Conservation (phyloP, 2,888 invertebrate genomes). For the Phoenoteleia sp. region DNA sequence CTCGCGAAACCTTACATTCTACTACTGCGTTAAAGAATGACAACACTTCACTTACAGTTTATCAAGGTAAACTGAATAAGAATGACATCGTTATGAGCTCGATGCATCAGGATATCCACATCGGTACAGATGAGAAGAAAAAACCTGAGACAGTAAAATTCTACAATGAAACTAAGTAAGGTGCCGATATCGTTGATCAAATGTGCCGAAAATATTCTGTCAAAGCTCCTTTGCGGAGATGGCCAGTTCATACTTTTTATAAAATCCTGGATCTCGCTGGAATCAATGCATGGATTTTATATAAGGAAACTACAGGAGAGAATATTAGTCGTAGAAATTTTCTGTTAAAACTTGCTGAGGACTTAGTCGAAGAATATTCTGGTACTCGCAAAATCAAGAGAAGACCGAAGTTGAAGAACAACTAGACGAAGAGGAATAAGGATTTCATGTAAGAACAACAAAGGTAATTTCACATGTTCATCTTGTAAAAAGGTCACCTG, state of each 20-base stretch:
- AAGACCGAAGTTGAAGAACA: too few species aligned
- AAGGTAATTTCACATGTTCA: not conserved
- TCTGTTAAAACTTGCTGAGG: slow-evolving; percentile 1
- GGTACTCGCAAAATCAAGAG: too few species aligned
- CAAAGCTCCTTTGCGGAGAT: slow-evolving; percentile 9
- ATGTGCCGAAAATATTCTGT: slow-evolving; percentile 35
- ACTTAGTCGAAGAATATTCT: slow-evolving; percentile 9
- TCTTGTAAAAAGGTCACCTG: not conserved
- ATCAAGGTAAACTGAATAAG: slow-evolving; percentile 20
- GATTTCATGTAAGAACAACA: slow-evolving; percentile 8
- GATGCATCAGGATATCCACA: slow-evolving; percentile 12
- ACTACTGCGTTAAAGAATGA: not conserved
- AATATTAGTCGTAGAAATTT: not conserved
- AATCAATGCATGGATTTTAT: slow-evolving; percentile 25
- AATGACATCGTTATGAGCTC: slow-evolving; percentile 26
- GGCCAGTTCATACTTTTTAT: slow-evolving; percentile 26
- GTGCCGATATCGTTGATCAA: slow-evolving; percentile 41
- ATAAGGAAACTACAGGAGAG: not conserved
- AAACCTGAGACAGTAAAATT: slow-evolving; percentile 33
- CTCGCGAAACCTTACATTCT: not conserved
- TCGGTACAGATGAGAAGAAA: slow-evolving; percentile 7
- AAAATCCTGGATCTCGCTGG: slow-evolving; percentile 30
- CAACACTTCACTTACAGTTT: slow-evolving; percentile 16
- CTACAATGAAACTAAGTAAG: slow-evolving; percentile 44
- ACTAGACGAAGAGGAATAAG: too few species aligned